A percentile compares a stretch with the other conserved stretches of the same genome.
Evolutionary conservation across 1,140 invertebrate species (phyloP).

Genomic region (Acromyrmex echinatior): DNA sequence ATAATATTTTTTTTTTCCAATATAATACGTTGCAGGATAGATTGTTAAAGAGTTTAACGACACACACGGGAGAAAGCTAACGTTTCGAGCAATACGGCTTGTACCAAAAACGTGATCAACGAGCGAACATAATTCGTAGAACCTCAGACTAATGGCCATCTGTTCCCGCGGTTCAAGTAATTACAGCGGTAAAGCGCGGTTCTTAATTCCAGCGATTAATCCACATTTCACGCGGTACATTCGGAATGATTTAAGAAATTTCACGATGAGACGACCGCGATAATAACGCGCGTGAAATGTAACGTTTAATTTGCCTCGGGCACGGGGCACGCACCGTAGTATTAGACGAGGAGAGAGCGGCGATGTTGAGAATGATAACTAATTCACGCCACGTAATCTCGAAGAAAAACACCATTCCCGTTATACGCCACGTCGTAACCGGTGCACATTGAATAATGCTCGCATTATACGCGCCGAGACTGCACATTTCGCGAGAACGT

Average conservation of each 20-base stretch:
- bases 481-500: slow-evolving; percentile 19
- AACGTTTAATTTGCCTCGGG: slow-evolving; percentile 43
- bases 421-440: slow-evolving; percentile 21
- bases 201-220: slow-evolving; percentile 62
- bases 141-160: slow-evolving; percentile 60
- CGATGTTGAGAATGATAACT: slow-evolving; percentile 62
- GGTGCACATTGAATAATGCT: slow-evolving; percentile 33
- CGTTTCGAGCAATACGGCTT: slow-evolving; percentile 45
- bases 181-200: slow-evolving; percentile 55
- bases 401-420: slow-evolving; percentile 53
- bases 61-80: slow-evolving; percentile 16
- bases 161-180: slow-evolving; percentile 62
- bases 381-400: slow-evolving; percentile 57
- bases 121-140: slow-evolving; percentile 59
- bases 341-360: slow-evolving; percentile 30
- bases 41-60: slow-evolving; percentile 20
- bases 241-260: slow-evolving; percentile 63
- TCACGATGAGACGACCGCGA: slow-evolving; percentile 43
- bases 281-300: slow-evolving; percentile 59
- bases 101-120: slow-evolving; percentile 62
- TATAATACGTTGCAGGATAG: neutral
- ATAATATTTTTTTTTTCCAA: no score
- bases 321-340: neutral
- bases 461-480: slow-evolving; percentile 28
- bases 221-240: slow-evolving; percentile 58